A percentile compares a stretch with the other conserved stretches of the same genome.
phyloP scores from a whole-genome alignment of 2,113 vertebrate genomes.

The Tetrax tetrax region DNA sequence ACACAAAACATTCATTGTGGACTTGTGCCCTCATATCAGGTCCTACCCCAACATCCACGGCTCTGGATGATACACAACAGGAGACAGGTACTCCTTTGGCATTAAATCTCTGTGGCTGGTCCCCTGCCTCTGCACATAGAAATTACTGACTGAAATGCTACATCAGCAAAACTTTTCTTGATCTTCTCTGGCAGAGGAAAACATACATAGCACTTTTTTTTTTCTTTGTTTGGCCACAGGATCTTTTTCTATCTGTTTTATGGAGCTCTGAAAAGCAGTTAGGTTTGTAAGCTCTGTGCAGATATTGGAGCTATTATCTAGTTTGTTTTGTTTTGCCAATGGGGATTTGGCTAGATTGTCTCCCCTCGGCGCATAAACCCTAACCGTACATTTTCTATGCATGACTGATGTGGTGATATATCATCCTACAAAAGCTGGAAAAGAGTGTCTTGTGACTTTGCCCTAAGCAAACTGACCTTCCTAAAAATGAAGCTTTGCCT shows the following conservation, averaged over 20 bases:
- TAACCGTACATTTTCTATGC: background rate
- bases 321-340: constrained; percentile 13
- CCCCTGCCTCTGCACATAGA: background rate
- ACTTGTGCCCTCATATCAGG: background rate
- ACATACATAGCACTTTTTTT: background rate
- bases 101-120: background rate
- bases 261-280: background rate
- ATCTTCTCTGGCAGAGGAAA: background rate
- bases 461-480: constrained; percentile 54
- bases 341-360: constrained; percentile 17
- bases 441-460: constrained; percentile 51
- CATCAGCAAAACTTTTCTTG: background rate
- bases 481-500: background rate
- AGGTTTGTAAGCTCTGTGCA: constrained; percentile 16
- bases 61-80: background rate
- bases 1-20: background rate
- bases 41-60: background rate
- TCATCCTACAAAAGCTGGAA: background rate
- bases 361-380: background rate
- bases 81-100: background rate
- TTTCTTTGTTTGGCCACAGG: background rate
- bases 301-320: background rate
- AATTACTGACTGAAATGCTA: background rate
- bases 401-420: constrained; percentile 6
- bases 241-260: background rate